Evolutionary conservation across 2,888 invertebrate species (phyloP), one percentile per base, ranked within the genome.

Genomic region (Dermolepida albohirtum): DNA sequence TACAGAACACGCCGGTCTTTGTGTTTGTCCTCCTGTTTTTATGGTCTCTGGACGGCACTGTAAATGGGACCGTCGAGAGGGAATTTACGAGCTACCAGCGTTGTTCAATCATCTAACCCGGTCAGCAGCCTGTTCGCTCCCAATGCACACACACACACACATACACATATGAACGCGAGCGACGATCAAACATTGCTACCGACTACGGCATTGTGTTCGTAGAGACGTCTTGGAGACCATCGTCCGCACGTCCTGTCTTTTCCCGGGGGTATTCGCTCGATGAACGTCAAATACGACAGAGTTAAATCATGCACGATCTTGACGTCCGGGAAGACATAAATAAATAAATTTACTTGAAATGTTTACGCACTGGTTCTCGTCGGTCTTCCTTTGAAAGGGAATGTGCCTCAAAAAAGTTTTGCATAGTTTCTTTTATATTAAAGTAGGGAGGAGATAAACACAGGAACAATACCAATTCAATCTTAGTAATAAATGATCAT

Each of bases 11-110:
- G 27, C 16, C 6, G 43, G 17, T 64, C 51, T 64, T 51, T 64
- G 64, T 64, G 27, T 64, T 40, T 64, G 50, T 40, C 4, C 40
- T 11, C 22, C 5, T 64, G 64, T 51, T 64, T 64, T 64, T 64
- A 64, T 51, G 52, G 41, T 12, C 34, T n/a, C 55, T 5, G 17
- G 50, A 34, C 50, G 17, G 22, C 22, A 52, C 64, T 51, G 27
- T 49, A 43, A 64, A 64, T 64, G 64, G 40, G 51, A 52, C 51
- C 64, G 27, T 64, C 64, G 64, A 52, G 64, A 64, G 59, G 29
- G 64, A 64, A 64, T 64, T 64, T 64, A 64, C 51, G 64, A 64
- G 51, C 43, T 49, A 64, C 40, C 59, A 12, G 7, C 27, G 44
- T 8, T 29, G 59, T 44, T 59, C 44, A 29, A 59, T 59, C 59